Conservation (phyloP, 1,140 invertebrate species). For the Trichogramma pretiosum region DNA sequence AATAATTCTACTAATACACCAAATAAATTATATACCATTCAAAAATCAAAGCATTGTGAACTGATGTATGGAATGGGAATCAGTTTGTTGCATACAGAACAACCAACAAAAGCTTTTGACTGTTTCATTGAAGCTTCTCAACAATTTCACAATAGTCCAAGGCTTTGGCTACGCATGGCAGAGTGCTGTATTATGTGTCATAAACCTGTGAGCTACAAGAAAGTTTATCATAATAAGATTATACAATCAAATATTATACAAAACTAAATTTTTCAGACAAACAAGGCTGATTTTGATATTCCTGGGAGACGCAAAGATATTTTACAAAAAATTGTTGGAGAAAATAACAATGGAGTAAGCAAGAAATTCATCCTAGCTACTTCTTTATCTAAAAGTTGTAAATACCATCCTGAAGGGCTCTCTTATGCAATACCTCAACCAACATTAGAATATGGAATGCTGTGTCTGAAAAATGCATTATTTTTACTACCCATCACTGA, state of each 20-base stretch:
- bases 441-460: slow-evolving; percentile 79
- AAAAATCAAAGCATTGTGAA: slow-evolving; percentile 62
- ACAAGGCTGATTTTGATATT: slow-evolving; percentile 59
- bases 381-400: slow-evolving; percentile 49
- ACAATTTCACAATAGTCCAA: slow-evolving; percentile 76
- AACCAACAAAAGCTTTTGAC: slow-evolving; percentile 78
- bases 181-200: slow-evolving; percentile 79
- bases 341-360: slow-evolving; percentile 47
- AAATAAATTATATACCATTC: slow-evolving; percentile 50
- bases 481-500: slow-evolving; percentile 45
- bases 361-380: slow-evolving; percentile 58
- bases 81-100: slow-evolving; percentile 69
- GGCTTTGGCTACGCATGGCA: slow-evolving; percentile 84
- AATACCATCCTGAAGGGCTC: slow-evolving; percentile 53
- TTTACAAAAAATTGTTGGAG: slow-evolving; percentile 50
- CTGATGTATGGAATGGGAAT: slow-evolving; percentile 89
- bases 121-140: slow-evolving; percentile 82
- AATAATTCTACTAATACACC: slow-evolving; percentile 16
- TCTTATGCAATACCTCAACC: slow-evolving; percentile 75
- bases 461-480: slow-evolving; percentile 81
- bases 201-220: slow-evolving; percentile 49
- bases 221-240: slow-evolving; percentile 6
- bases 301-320: slow-evolving; percentile 53
- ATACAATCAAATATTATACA: slow-evolving; percentile 9
- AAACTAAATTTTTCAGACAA: slow-evolving; percentile 45